Percentiles rank a stretch among this genome's conserved stretches.
phyloP scores from a whole-genome alignment of 2,797 vertebrate species.

The Sebastes jordani region DNA sequence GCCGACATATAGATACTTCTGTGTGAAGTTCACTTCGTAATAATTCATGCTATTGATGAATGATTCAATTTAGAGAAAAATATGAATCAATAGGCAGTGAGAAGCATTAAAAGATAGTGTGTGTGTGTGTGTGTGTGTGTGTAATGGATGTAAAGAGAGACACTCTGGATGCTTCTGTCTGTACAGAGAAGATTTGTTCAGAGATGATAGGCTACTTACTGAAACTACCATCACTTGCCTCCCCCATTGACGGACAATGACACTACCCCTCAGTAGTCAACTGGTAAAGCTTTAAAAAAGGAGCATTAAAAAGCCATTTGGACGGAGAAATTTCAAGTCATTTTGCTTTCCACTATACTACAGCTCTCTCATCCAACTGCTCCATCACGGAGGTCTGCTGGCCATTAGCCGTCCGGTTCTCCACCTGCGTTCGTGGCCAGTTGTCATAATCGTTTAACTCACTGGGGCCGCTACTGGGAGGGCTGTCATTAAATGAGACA shows the following conservation, averaged over 20 bases:
- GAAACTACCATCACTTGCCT: neutral
- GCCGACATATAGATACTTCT: neutral
- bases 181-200: neutral
- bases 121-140: neutral
- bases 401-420: conserved; percentile 24
- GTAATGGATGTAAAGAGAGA: neutral
- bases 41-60: neutral
- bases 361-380: conserved; percentile 5
- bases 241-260: conserved; percentile 6
- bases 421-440: conserved; percentile 27
- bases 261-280: conserved; percentile 14
- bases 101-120: neutral
- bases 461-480: neutral
- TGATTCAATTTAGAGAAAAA: neutral
- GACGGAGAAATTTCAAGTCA: conserved; percentile 25
- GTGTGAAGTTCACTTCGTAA: neutral
- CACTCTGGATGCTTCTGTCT: neutral
- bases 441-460: conserved; percentile 41
- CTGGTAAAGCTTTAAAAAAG: conserved; percentile 12
- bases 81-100: neutral
- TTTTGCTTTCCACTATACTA: conserved; percentile 19
- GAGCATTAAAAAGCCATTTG: conserved; percentile 57
- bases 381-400: conserved; percentile 23
- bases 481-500: conserved; percentile 28
- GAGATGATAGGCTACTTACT: neutral